These are phyloP conservation scores for Papilio machaon DNA, from an alignment of 1,140 invertebrate species.

Conservation along the genomic window DNA sequence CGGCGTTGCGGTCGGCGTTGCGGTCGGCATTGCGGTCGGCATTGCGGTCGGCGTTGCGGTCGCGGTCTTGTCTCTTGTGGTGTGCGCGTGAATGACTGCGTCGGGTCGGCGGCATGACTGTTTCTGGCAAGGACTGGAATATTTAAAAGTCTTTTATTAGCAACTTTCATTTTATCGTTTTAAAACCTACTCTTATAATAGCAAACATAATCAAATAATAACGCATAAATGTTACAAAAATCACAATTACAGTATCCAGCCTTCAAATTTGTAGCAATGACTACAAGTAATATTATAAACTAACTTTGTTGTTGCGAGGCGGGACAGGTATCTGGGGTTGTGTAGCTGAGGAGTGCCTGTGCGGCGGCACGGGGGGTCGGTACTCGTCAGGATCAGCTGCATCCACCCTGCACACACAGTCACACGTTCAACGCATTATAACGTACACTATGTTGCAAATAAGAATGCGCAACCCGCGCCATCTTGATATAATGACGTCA, in stretches of 20 bases:
- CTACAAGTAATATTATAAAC: constrained; percentile 31
- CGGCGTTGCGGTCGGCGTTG: constrained; percentile 58
- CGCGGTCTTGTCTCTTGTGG: constrained; percentile 74
- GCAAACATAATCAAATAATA: background rate
- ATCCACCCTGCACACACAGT: constrained; percentile 57
- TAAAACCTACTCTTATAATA: background rate
- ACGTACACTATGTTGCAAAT: background rate
- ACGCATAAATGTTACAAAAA: too few relatives aligned
- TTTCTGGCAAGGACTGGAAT: constrained; percentile 78
- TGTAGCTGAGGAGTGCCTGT: constrained; percentile 86
- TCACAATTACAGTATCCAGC: too few relatives aligned
- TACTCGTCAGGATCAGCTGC: constrained; percentile 84
- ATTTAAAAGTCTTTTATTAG: background rate
- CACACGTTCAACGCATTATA: constrained; percentile 34
- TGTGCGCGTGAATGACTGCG: constrained; percentile 79
- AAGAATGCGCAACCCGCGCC: background rate
- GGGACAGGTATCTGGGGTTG: constrained; percentile 69
- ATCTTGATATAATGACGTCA: background rate
- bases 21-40: constrained; percentile 30
- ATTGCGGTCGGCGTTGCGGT: constrained; percentile 56
- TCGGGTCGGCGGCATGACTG: constrained; percentile 79
- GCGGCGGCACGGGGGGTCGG: constrained; percentile 92
- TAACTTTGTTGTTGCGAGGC: constrained; percentile 71
- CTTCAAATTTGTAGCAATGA: background rate
- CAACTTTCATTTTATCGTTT: background rate